Base-by-base conservation (phyloP, 2,113 vertebrate species). In the Thalassarche chlororhynchos region DNA sequence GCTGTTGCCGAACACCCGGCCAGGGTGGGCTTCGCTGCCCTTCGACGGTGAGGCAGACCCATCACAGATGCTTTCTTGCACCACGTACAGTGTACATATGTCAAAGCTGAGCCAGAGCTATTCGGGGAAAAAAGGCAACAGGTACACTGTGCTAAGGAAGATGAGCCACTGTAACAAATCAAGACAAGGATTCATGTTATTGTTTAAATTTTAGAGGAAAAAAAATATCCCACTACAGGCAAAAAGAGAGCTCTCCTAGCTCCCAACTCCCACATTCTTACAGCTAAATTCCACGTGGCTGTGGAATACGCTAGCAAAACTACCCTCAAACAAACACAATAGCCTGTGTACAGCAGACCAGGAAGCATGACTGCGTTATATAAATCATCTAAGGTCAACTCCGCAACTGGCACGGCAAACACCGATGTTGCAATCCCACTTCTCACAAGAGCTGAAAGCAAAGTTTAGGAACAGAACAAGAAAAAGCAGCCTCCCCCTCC, bases 41-140 rank as follows among this genome's bases (percentile, higher is more conserved):
- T 40, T 66, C 10, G 16, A 40, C 0, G 0, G 62, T 2, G 2
- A 47, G 13, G n/a, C 17, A 71, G 80, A 76, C 23, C 66, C 77
- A 32, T 3, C 3, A 9, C 47, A 6, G 60, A 42, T 25, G 17
- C 23, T 17, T 82, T 40, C 87, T 16, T 8, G 38, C 42, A 24
- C 52, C 77, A 38, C 3, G 3, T 3, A 42, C 4, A 18, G 61
- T 17, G 65, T 26, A 34, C 17, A 4, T 7, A 32, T 2, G 7
- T 24, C 61, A 76, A n/a, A 81, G 85, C 76, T 49, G 68, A 77
- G 65, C 72, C 74, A 49, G 64, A 81, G 69, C 69, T 34, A 23
- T 38, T 36, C 0, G 2, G 55, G 19, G 51, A 8, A 11, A 42
- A 44, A n/a, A 54, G 14, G 55, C 46, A 71, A 58, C 58, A 87